Base-by-base conservation (phyloP, 2,888 invertebrate genomes). In the Diadegma fenestrale region DNA sequence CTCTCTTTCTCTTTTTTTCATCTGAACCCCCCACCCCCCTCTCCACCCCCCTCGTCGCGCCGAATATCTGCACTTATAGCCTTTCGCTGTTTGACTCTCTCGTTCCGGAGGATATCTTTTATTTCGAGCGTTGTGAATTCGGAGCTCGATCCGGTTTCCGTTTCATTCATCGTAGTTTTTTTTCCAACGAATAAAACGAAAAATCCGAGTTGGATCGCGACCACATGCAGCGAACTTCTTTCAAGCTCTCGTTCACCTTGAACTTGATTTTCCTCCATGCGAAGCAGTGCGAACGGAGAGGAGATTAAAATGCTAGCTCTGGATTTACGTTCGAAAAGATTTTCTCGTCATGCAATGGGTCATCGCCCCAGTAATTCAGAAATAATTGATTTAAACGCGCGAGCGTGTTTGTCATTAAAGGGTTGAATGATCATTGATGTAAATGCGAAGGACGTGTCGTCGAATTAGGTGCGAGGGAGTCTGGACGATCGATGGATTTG, bases 381-480 rank as follows among this genome's bases (percentile, higher is more conserved):
- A 22, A 12, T 43, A 76, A 82, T 82, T 51, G 76, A 80, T 79
- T 58, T 17, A 43, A 51, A 51, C 48, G 26, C 37, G 14, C 51
- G 33, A 51, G 51, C 33, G 48, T 72, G 80, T 64, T 73, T 64
- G 66, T 80, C 64, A 80, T 64, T 73, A 58, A 54, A 51, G 54
- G 69, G 26, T 19, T 63, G 63, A 30, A 71, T 48, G 14, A 80
- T 80, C 83, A 73, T 80, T 75, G 73, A 78, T 83, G 86, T 77
- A 68, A 83, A 86, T 82, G 80, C 68, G 68, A 75, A 69, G 69
- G 63, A 73, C 80, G 82, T 80, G 80, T 80, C 83, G 73, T 80
- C 69, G 77, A 83, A 86, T 86, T 86, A 77, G 73, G 54, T 64
- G 66, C 37, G 58, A 73, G 43, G 75, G 54, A 73, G 77, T 80